These are phyloP conservation scores for Xenopus borealis DNA, from an alignment of 2,113 vertebrate species.

Conservation along the genomic window DNA sequence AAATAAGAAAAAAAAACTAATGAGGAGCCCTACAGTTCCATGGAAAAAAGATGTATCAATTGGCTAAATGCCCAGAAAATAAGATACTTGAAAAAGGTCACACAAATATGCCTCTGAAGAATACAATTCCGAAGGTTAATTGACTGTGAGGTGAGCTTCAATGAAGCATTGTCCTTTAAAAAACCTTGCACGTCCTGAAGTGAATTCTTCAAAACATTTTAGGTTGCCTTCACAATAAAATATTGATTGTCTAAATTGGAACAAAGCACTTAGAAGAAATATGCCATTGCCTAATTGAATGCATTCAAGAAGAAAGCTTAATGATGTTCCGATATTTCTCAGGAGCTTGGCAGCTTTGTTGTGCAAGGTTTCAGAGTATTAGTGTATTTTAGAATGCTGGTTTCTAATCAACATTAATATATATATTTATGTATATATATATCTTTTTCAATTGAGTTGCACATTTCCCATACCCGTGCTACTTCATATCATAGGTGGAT, in stretches of 20 bases:
- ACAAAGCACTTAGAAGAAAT: slow-evolving; percentile 32
- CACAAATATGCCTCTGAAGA: neutral
- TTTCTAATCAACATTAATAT: no score
- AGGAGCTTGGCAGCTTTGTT: slow-evolving; percentile 6
- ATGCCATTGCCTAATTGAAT: slow-evolving; percentile 30
- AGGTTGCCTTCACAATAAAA: slow-evolving; percentile 42
- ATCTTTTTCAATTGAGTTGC: no score
- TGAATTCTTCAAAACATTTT: slow-evolving; percentile 36
- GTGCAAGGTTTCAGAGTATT: neutral
- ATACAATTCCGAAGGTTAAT: slow-evolving; percentile 57
- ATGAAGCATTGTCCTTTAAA: slow-evolving; percentile 44
- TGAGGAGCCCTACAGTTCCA: slow-evolving; percentile 37
- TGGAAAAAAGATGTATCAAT: slow-evolving; percentile 48
- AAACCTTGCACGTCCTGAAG: slow-evolving; percentile 30
- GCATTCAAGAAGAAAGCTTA: slow-evolving; percentile 25
- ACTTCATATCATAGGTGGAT: no score
- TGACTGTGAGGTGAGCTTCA: slow-evolving; percentile 55
- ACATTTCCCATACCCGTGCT: no score
- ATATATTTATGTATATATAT: no score
- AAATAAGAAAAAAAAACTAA: neutral
- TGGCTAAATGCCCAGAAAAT: slow-evolving; percentile 66
- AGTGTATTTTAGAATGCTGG: no score
- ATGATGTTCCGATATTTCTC: slow-evolving; percentile 13
- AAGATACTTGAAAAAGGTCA: slow-evolving; percentile 59
- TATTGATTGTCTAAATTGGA: slow-evolving; percentile 42